These are phyloP conservation scores for Geophilus truncorum DNA, from an alignment of 2,888 invertebrate species.

Conservation along the genomic window DNA sequence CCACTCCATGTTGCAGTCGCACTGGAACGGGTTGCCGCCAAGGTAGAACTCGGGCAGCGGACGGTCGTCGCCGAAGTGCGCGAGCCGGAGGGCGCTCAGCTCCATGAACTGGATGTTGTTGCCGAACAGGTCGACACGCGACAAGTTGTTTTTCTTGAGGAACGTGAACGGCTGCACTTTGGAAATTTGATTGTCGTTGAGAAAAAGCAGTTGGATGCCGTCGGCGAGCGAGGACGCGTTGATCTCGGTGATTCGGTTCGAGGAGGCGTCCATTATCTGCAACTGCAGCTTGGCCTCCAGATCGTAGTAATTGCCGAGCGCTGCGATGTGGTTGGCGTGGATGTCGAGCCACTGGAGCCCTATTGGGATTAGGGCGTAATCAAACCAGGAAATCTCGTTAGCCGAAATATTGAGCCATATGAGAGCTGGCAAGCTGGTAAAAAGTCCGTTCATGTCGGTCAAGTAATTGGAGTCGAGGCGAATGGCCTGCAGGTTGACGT, in stretches of 20 bases:
- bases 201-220: slow-evolving; percentile 76
- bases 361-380: slow-evolving; percentile 75
- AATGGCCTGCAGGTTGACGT: slow-evolving; percentile 75
- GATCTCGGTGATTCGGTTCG: slow-evolving; percentile 76
- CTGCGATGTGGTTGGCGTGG: slow-evolving; percentile 76
- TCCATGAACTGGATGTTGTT: slow-evolving; percentile 87
- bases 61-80: slow-evolving; percentile 61
- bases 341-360: slow-evolving; percentile 83
- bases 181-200: slow-evolving; percentile 83
- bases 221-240: slow-evolving; percentile 73
- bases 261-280: slow-evolving; percentile 83
- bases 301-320: slow-evolving; percentile 77
- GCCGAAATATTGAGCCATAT: slow-evolving; percentile 87
- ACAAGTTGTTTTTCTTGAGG: slow-evolving; percentile 79
- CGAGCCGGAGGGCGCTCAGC: slow-evolving; percentile 76
- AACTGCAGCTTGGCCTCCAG: slow-evolving; percentile 71
- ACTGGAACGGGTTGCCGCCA: slow-evolving; percentile 77
- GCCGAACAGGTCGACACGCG: slow-evolving; percentile 84
- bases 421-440: slow-evolving; percentile 73
- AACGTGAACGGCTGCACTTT: slow-evolving; percentile 83
- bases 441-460: slow-evolving; percentile 74
- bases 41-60: slow-evolving; percentile 64
- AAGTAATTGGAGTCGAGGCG: slow-evolving; percentile 79
- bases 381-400: slow-evolving; percentile 82
- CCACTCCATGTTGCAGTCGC: slow-evolving; percentile 90